Evolutionary conservation across 2,113 vertebrate species (phyloP), one percentile per base, ranked within the genome.

Genomic region (Puma concolor): DNA sequence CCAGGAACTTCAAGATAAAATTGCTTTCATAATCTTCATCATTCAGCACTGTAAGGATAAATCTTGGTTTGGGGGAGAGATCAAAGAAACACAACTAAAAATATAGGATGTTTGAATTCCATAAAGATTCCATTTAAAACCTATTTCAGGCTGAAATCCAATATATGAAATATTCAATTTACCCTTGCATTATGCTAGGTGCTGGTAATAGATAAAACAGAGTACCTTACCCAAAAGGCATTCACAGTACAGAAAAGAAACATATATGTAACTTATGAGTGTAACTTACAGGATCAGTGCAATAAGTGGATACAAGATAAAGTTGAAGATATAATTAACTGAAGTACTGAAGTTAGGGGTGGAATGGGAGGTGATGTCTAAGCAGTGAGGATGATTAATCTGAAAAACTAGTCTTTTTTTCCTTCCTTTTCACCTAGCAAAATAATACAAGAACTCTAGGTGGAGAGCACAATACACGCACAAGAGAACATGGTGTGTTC

Each of bases 121-220:
- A 77, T 33, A 48, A 94, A 72, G 41, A 63, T 80, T 91, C 12
- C 16, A 9, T 57, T 95, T 96, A 91, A 96, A 97, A 83, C 33
- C n/a, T 88, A 83, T 66, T 92, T 66, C 31, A 94, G 63, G 21
- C 91, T 93, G 63, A 97, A 93, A 97, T 85, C 77, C 44, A 76
- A 67, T 36, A 76, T 36, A 31, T 91, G 38, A 90, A 15, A 71
- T 71, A 57, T 93, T 85, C 85, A 93, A 93, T 71, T 82, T 96
- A 77, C 5, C 41, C 72, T 25, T 25, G 31, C 50, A 80, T n/a
- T 89, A 77, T 14, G 8, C 36, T 25, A 91, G 44, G 8, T 85
- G 44, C n/a, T 91, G 41, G 29, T 67, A 84, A 80, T 1, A 91
- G 31, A 44, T 29, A 86, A 95, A 33, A 52, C 14, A 91, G 27